Conservation (phyloP, 2,888 invertebrate genomes). For the Disparrhopalites patrizii region DNA sequence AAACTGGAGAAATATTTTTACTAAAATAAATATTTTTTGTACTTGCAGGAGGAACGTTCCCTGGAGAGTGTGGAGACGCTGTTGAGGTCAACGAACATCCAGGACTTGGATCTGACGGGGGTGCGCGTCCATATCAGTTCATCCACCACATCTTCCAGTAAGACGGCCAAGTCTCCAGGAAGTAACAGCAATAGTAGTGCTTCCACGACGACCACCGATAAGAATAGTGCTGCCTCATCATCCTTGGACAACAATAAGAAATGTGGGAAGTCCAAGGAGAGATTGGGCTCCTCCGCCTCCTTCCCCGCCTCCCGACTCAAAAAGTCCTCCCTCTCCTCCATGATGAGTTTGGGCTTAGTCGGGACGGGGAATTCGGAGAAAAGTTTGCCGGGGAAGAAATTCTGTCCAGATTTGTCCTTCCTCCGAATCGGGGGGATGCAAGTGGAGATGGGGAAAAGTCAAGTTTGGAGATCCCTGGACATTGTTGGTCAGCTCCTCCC, state of each 20-base stretch:
- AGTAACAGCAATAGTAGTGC: slow-evolving; percentile 19
- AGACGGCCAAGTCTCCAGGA: no score
- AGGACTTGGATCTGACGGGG: slow-evolving; percentile 57
- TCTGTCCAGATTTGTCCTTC: slow-evolving; percentile 42
- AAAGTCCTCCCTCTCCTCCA: slow-evolving; percentile 33
- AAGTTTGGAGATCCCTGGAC: slow-evolving; percentile 40
- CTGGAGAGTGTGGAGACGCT: slow-evolving; percentile 55
- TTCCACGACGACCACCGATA: no score
- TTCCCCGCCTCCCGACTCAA: neutral
- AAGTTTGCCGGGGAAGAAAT: slow-evolving; percentile 25
- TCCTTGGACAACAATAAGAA: slow-evolving; percentile 24
- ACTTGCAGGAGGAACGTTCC: slow-evolving; percentile 54
- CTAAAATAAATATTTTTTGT: slow-evolving; percentile 24
- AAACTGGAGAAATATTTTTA: neutral
- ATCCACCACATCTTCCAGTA: slow-evolving; percentile 5
- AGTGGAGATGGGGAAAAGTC: slow-evolving; percentile 40
- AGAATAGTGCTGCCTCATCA: slow-evolving; percentile 15
- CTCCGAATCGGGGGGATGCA: slow-evolving; percentile 45
- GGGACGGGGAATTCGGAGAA: slow-evolving; percentile 13
- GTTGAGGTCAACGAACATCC: slow-evolving; percentile 55
- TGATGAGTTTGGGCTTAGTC: slow-evolving; percentile 31
- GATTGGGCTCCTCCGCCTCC: neutral
- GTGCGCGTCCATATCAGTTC: slow-evolving; percentile 55
- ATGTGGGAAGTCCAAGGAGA: slow-evolving; percentile 23
- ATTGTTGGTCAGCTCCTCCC: slow-evolving; percentile 38